phyloP scores from a whole-genome alignment of 2,113 vertebrate genomes.

The Campylorhamphus procurvoides region DNA sequence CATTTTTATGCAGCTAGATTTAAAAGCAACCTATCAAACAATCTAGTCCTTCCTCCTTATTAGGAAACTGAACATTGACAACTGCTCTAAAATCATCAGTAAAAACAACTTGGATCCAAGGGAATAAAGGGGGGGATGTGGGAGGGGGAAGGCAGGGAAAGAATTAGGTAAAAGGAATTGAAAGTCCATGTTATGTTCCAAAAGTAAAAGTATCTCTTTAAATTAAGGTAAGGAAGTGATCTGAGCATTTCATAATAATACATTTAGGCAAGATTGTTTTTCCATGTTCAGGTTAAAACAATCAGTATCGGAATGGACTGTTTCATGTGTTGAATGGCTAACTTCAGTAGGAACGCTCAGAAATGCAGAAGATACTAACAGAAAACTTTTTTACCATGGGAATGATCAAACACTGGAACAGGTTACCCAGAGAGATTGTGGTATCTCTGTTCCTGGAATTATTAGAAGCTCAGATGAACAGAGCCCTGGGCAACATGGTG shows the following conservation, averaged over 20 bases:
- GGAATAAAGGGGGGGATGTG: too few species aligned
- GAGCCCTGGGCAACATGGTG: neutral
- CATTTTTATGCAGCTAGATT: neutral
- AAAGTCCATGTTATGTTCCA: neutral
- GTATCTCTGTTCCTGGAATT: neutral
- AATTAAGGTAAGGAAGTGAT: neutral
- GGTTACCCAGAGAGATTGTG: neutral
- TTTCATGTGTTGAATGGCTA: neutral
- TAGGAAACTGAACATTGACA: neutral
- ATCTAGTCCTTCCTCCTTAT: neutral
- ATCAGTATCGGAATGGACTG: neutral
- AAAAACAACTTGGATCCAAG: neutral
- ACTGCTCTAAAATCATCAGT: neutral
- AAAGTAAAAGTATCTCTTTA: neutral
- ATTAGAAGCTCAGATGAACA: neutral
- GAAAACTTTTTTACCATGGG: neutral
- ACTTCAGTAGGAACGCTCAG: neutral
- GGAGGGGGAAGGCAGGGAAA: too few species aligned
- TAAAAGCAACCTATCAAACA: neutral
- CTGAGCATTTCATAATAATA: neutral
- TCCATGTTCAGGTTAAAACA: neutral
- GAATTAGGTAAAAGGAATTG: neutral
- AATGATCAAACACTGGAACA: neutral
- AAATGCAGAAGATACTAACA: neutral
- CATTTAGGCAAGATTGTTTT: neutral